These are phyloP conservation scores for Trichogramma dendrolimi DNA, from an alignment of 2,888 invertebrate genomes.

Conservation along the genomic window DNA sequence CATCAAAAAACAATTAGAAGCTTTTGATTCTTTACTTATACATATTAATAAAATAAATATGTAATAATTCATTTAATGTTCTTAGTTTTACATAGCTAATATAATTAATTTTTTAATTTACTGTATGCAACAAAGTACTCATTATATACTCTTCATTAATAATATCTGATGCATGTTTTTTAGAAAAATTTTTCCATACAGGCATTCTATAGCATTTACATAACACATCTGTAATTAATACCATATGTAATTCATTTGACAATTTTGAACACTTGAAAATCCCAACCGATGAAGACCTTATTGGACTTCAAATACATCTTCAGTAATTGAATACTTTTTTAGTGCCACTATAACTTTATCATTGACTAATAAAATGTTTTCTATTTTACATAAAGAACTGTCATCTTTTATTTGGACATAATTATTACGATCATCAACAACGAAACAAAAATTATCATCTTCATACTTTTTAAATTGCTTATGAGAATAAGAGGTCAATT, in stretches of 20 bases:
- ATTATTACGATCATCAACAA: neutral
- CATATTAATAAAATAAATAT: too few relatives aligned
- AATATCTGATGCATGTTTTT: too few relatives aligned
- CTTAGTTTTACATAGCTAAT: too few relatives aligned
- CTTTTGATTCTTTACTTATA: too few relatives aligned
- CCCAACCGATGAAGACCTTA: neutral
- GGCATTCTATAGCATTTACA: constrained; percentile 1
- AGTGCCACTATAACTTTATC: neutral
- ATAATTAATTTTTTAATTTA: too few relatives aligned
- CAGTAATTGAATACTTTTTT: neutral
- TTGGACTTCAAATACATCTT: neutral
- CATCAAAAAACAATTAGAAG: too few relatives aligned
- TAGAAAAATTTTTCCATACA: neutral
- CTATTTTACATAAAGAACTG: constrained; percentile 2
- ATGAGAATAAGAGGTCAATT: neutral
- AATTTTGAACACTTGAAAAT: neutral
- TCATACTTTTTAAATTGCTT: constrained; percentile 2
- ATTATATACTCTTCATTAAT: too few relatives aligned
- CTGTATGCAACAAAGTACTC: too few relatives aligned
- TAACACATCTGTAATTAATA: neutral
- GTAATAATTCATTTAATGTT: too few relatives aligned
- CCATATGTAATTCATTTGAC: neutral
- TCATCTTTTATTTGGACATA: neutral
- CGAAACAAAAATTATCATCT: neutral
- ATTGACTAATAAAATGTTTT: neutral